Evolutionary conservation across 35 echinoderm and acorn worm genomes (phyloP), one percentile per base, ranked within the genome.

Genomic region (Hemicentrotus pulcherrimus): DNA sequence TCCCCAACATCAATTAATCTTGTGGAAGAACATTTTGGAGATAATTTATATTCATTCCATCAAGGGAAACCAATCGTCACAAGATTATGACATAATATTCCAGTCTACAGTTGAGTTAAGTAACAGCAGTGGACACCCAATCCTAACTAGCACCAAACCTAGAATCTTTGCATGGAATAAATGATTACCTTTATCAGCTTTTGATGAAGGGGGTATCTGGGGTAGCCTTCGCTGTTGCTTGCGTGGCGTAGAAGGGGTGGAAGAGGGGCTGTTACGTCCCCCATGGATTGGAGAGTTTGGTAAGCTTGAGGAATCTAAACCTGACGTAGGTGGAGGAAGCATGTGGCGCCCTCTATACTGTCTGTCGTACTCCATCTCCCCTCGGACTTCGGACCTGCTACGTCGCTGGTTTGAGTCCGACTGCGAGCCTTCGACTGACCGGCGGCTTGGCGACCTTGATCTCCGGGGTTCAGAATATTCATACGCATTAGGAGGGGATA

Each of bases 181-280:
- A 24, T 10, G 31, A 94, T 92, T 96, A 99, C 98, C 98, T 97
- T 97, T 96, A 86, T 99, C 98, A 86, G 95, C 92, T 92, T 96
- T 97, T 8, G 95, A 88, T 19, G 95, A 90, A 10, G 96, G 94
- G 6, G 98, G 98, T 15, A 99, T 94, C 85, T 98, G 95, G 5
- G 98, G 98, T 86, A 99, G 70, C 87, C 97, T 97, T 24, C 98
- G 94, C 52, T 98, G 94, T 47, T 90, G 95, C 94, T 97, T 97
- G 88, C 97, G 94, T 18, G 96, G 98, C 33, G 97, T 98, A 70
- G 97, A 97, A 32, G 98, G 98, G n/a, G 98, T 98, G 46, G 98
- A 99, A 32, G 97, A 97, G 31, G 98, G 98, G 78, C 97, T 98
- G 88, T 94, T 96, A 94, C 97, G 94, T 45, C 95, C 95, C 28